Evolutionary conservation across 2,888 invertebrate species (phyloP), one percentile per base, ranked within the genome.

Genomic region (Lysandra coridon): DNA sequence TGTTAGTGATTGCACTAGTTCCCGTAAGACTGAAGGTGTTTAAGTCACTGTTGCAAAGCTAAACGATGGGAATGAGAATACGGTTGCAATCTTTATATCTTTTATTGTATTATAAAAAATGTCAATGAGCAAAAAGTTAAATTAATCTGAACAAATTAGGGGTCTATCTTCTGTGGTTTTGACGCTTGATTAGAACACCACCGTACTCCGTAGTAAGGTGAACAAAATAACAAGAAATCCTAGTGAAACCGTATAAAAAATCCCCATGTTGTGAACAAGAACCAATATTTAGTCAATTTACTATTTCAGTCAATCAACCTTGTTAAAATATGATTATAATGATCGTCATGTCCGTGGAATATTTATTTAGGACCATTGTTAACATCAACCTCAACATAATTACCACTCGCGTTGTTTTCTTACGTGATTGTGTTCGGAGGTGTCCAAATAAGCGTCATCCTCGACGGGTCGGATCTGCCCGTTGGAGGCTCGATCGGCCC

Each of bases 401-500:
- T 69, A 69, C 69, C 69, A 37, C 69, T 69, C 69, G 69, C 49
- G 53, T 17, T 78, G 69, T 78, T 57, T 73, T 57, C 33, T 7
- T n/a, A 33, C 40, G 73, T 78, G 37, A 73, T 53, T 78, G 57
- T 44, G 30, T 23, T 23, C 37, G 60, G 74, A 78, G 79, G 79
- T 74, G 79, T 79, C 74, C 60, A 44, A 73, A 73, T 74, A 74
- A 76, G 76, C 73, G 73, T 79, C 74, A 79, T 73, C 33, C 60
- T 37, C 57, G 57, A 14, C 14, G 57, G 57, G 4, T 57, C 60
- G 40, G 33, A 82, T 78, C 80, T 82, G 79, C 78, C 79, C 80
- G 78, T 78, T 79, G 78, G 79, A 78, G 73, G 78, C 83, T 84
- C 84, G 82, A 84, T 85, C 84, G 82, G 83, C 83, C 84, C 88